Evolutionary conservation across 2,888 invertebrate species (phyloP).

Genomic region (Steinernema carpocapsae): DNA sequence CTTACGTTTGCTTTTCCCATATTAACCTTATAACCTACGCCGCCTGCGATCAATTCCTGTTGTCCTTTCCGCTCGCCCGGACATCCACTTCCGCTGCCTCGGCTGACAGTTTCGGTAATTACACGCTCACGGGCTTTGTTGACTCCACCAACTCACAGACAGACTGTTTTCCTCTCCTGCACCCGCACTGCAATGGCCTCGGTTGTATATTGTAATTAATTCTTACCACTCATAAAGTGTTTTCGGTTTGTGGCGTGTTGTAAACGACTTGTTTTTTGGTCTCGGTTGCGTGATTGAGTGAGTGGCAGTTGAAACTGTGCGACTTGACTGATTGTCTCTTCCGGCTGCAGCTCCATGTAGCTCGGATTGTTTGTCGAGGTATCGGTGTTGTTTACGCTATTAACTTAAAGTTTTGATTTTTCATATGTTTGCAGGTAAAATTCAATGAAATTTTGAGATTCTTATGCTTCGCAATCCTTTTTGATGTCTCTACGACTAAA

Average conservation of each 20-base stretch:
- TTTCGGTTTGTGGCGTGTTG: conserved; percentile 3
- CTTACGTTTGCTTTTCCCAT: conserved; percentile 31
- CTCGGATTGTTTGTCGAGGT: no score
- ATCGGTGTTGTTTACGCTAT: no score
- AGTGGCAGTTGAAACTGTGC: conserved; percentile 1
- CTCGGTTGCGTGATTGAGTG: not conserved
- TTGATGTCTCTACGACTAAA: no score
- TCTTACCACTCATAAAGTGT: not conserved
- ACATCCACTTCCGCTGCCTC: conserved; percentile 18
- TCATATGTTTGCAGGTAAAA: no score
- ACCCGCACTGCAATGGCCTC: not conserved
- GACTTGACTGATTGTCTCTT: not conserved
- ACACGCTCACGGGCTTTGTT: conserved; percentile 8
- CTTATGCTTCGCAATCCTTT: no score
- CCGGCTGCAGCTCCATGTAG: not conserved
- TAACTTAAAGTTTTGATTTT: no score
- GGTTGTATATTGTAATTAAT: conserved; percentile 21
- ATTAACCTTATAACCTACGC: not conserved
- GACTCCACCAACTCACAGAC: not conserved
- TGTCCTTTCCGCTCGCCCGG: not conserved
- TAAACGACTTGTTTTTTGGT: conserved; percentile 19
- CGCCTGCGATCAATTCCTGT: no score
- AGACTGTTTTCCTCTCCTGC: no score
- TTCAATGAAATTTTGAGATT: no score
- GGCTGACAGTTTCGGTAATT: conserved; percentile 24